These are phyloP conservation scores for Cossypha heuglini DNA, from an alignment of 2,797 vertebrate species.

Conservation along the genomic window DNA sequence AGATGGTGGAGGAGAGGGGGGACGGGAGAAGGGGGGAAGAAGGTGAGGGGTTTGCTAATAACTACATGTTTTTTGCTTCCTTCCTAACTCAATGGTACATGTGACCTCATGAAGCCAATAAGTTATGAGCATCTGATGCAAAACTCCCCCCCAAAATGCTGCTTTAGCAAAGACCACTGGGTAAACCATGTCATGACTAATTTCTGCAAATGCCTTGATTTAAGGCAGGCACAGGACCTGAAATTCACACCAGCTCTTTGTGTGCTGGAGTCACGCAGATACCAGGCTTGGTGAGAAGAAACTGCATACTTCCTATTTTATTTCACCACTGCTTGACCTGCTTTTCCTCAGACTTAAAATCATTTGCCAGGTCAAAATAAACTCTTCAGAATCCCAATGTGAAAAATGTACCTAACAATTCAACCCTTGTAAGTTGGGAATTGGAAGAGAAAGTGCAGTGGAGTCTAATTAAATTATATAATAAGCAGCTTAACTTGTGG, in stretches of 20 bases:
- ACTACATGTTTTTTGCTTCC: conserved; percentile 68
- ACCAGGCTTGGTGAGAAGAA: conserved; percentile 77
- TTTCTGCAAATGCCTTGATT: conserved; percentile 84
- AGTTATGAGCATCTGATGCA: conserved; percentile 76
- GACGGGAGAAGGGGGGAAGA: neutral
- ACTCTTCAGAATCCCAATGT: conserved; percentile 83
- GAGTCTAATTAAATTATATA: conserved; percentile 77
- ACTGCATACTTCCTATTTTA: conserved; percentile 86
- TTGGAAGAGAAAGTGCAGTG: conserved; percentile 79
- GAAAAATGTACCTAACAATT: conserved; percentile 81
- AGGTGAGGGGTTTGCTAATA: conserved; percentile 40
- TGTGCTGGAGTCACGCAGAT: conserved; percentile 80
- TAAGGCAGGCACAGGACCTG: conserved; percentile 87
- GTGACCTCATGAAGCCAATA: conserved; percentile 71
- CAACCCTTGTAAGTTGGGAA: conserved; percentile 70
- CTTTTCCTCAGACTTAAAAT: conserved; percentile 88
- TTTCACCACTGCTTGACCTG: conserved; percentile 81
- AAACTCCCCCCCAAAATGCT: conserved; percentile 69
- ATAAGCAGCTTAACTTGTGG: conserved; percentile 75
- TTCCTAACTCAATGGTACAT: conserved; percentile 68
- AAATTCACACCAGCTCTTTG: conserved; percentile 93
- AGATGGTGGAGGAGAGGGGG: neutral
- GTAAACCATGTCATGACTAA: conserved; percentile 90
- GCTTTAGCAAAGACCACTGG: conserved; percentile 84
- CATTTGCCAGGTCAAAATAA: conserved; percentile 89